phyloP scores from a whole-genome alignment of 1,140 invertebrate genomes.

The Eriocheir sinensis region DNA sequence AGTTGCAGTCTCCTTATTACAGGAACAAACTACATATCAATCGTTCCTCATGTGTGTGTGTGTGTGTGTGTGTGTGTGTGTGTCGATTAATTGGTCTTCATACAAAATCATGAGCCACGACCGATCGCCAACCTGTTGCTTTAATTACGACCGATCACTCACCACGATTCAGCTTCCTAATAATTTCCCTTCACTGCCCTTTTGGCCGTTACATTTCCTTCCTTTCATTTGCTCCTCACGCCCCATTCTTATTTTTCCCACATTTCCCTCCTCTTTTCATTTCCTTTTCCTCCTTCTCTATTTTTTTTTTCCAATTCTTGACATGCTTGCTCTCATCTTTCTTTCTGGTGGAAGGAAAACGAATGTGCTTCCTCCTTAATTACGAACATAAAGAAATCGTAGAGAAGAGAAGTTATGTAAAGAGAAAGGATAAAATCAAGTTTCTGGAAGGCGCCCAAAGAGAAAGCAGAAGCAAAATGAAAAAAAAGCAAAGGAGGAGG shows the following conservation, averaged over 20 bases:
- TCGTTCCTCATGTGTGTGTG: too few relatives aligned
- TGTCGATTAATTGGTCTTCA: too few relatives aligned
- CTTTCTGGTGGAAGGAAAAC: neutral
- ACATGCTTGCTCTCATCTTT: too few relatives aligned
- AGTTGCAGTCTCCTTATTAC: too few relatives aligned
- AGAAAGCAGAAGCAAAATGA: neutral
- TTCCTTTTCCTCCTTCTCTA: neutral
- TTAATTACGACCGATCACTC: too few relatives aligned
- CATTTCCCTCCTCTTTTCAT: neutral
- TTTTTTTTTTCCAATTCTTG: too few relatives aligned
- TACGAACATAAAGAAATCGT: neutral
- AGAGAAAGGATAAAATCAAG: neutral
- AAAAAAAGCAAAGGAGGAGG: neutral
- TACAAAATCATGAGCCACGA: too few relatives aligned
- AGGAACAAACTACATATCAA: too few relatives aligned
- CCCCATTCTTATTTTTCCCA: neutral
- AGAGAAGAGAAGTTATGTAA: conserved; percentile 5
- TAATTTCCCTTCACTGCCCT: neutral
- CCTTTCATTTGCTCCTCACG: neutral
- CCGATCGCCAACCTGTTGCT: too few relatives aligned
- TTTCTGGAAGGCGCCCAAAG: neutral
- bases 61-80: too few relatives aligned
- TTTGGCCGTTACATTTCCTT: neutral
- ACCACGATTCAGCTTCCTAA: too few relatives aligned
- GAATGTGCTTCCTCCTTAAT: neutral